Base-by-base conservation (phyloP, 2,113 vertebrate species). In the Vidua chalybeata region DNA sequence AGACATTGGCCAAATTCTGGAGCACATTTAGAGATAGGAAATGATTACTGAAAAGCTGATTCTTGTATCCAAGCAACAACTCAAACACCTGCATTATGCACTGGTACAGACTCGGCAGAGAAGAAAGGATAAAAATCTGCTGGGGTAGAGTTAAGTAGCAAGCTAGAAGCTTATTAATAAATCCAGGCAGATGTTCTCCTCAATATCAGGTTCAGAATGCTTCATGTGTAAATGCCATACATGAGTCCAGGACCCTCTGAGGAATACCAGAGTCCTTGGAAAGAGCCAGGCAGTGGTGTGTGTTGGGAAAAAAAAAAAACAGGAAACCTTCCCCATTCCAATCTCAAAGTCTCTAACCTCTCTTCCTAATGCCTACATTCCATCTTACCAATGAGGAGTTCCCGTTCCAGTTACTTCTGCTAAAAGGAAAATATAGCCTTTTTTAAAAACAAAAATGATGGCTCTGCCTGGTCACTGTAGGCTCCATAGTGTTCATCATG, bases 61-160 rank as follows among this genome's bases (percentile, higher is more conserved):
- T 66, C 56, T 61, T 78, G 69, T 90, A 87, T 84, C 85, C 76
- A 81, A 87, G 92, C 73, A 90, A 87, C 94, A 95, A 61, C 64
- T 88, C 64, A 81, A 94, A 86, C 73, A 89, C 52, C 61, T 75
- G 68, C 31, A 82, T 82, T 68, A 84, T 8, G 73, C 54, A 72
- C 37, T 56, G 81, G 43, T 78, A 74, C 19, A 86, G 48, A 54
- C 48, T 90, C 0, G 0, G 30, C 6, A 90, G 24, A 78, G 48
- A 76, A 81, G 26, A 62, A 69, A 77, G 45, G 76, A 84, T 72
- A 39, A 39, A 63, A 94, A 61, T 86, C 56, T 67, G 37, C 64
- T 43, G 39, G 58, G 39, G 30, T 13, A 61, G 59, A 93, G 35
- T 66, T 48, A 78, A 78, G 15, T 21, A 72, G 59, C 28, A 59